Evolutionary conservation across 2,888 invertebrate genomes (phyloP).

Genomic region (Pollenia amentaria): DNA sequence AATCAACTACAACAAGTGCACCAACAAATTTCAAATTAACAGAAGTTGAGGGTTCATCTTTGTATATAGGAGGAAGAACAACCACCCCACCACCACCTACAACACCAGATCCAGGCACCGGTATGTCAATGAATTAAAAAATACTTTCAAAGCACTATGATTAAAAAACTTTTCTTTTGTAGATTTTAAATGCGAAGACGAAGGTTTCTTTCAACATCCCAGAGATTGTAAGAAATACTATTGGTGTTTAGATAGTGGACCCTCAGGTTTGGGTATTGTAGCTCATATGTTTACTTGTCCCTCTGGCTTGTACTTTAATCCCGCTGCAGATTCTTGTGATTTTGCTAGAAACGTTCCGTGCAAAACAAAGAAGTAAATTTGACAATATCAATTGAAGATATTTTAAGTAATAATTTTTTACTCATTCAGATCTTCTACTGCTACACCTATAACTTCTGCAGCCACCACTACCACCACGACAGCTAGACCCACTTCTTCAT

Average conservation of each 20-base stretch:
- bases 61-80: slow-evolving; percentile 83
- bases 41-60: slow-evolving; percentile 79
- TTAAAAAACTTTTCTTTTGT: neutral
- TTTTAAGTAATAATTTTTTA: neutral
- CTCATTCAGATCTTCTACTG: slow-evolving; percentile 85
- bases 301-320: slow-evolving; percentile 95
- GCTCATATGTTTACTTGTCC: slow-evolving; percentile 97
- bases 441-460: slow-evolving; percentile 86
- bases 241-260: slow-evolving; percentile 96
- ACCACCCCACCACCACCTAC: slow-evolving; percentile 89
- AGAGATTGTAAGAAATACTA: slow-evolving; percentile 97
- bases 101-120: slow-evolving; percentile 94
- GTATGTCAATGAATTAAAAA: slow-evolving; percentile 84
- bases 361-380: slow-evolving; percentile 86
- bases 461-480: slow-evolving; percentile 85
- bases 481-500: slow-evolving; percentile 83
- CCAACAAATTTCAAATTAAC: slow-evolving; percentile 81
- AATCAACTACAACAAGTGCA: slow-evolving; percentile 78
- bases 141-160: neutral
- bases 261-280: slow-evolving; percentile 94
- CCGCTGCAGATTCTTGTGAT: slow-evolving; percentile 95
- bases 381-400: neutral
- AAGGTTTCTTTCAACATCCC: slow-evolving; percentile 96
- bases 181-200: slow-evolving; percentile 96
- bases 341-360: slow-evolving; percentile 95